phyloP scores from a whole-genome alignment of 2,797 vertebrate genomes.

The Staurois parvus region DNA sequence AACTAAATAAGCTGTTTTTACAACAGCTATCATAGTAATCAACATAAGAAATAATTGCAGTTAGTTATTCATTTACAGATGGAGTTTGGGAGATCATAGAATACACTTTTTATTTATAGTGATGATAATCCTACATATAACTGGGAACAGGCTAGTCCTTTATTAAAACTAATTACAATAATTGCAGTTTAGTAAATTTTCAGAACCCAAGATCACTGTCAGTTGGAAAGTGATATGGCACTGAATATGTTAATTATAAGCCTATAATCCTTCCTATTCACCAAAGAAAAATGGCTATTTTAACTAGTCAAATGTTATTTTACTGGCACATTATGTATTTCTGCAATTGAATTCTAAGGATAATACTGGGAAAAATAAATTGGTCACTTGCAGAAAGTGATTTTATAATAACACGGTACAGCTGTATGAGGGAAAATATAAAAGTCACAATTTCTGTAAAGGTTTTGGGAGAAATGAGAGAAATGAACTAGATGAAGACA shows the following conservation, averaged over 20 bases:
- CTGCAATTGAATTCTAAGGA: slow-evolving; percentile 34
- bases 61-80: not conserved
- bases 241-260: not conserved
- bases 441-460: slow-evolving; percentile 70
- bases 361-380: slow-evolving; percentile 41
- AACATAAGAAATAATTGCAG: slow-evolving; percentile 17
- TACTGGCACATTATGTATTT: slow-evolving; percentile 1
- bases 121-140: no score
- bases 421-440: slow-evolving; percentile 68
- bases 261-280: not conserved
- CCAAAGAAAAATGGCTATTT: not conserved
- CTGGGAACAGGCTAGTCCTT: no score
- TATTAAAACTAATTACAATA: no score
- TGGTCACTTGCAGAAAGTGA: slow-evolving; percentile 27
- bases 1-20: not conserved
- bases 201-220: not conserved
- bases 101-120: no score
- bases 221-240: not conserved
- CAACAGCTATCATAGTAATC: slow-evolving; percentile 12
- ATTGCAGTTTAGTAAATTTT: no score
- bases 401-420: slow-evolving; percentile 43
- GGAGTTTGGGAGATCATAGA: no score
- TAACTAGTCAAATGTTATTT: slow-evolving; percentile 21
- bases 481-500: slow-evolving; percentile 40
- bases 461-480: slow-evolving; percentile 45